Base-by-base conservation (phyloP, 2,888 invertebrate genomes). In the Mechanitis mazaeus region DNA sequence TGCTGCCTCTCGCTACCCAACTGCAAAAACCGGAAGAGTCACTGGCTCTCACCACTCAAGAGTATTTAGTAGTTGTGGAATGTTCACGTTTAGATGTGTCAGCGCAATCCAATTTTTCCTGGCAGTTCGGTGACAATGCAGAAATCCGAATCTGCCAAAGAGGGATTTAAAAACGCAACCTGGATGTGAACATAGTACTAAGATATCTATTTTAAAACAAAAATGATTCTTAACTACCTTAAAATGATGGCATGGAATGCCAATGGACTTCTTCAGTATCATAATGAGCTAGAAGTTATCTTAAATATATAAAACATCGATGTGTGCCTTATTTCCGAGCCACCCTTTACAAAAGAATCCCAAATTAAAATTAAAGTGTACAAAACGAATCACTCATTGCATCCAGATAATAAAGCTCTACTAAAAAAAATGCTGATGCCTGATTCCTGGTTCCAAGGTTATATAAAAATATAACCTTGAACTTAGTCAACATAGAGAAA, bases 221-320 rank as follows among this genome's bases (percentile, higher is more conserved):
- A 57, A 57, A 57, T 28, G 20, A 57, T 46, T 2, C 28, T 9
- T 12, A 57, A 45, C 4, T 28, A 45, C 7, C 31, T 56, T 42
- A 56, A 56, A 56, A 33, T 20, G 6, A 56, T 46, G 45, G 45
- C 42, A 12, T 55, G 42, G 55, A 55, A 55, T 55, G 55, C 55
- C 3, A 45, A 56, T 46, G 45, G 56, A 45, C 53, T 50, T 3
- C 33, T 42, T 42, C 35, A 60, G 45, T 38, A 60, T 42, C 56
- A 28, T 50, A 20, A 42, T 33, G 60, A 60, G 42, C n/a, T 60
- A 11, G 56, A 60, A 56, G 54, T 50, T 50, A 50, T 60, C 50
- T 42, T 60, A 53, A 38, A n/a, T 28, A 60, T 31, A 28, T 50
- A 60, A 33, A 60, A 60, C 20, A 60, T 60, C 2, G 56, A 56